Percentiles rank a stretch among this genome's conserved stretches.
These are phyloP conservation scores for Alaudala cheleensis DNA, from an alignment of 2,113 vertebrate species.

Conservation along the genomic window DNA sequence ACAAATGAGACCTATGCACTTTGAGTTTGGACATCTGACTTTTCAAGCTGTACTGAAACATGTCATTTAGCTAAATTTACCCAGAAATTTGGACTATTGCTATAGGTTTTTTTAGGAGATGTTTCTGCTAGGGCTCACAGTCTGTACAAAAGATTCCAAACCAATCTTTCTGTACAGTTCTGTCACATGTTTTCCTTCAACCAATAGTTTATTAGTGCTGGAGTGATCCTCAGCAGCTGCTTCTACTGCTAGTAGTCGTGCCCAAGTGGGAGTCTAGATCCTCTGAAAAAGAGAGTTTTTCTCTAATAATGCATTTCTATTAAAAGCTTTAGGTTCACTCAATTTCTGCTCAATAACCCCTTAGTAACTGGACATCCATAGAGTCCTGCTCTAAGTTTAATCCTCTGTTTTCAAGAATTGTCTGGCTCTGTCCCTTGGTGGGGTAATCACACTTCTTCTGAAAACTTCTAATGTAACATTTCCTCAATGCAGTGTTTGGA, in stretches of 20 bases:
- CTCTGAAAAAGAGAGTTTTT: neutral
- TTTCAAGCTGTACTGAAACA: neutral
- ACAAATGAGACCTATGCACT: neutral
- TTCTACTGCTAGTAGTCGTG: neutral
- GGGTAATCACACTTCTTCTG: neutral
- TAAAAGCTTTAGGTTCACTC: neutral
- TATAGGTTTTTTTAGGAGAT: neutral
- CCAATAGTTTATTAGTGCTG: neutral
- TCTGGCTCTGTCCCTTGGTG: neutral
- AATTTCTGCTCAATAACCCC: neutral
- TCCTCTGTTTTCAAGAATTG: neutral
- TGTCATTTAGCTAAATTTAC: slow-evolving; percentile 23
- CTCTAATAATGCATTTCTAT: neutral
- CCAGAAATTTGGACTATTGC: neutral
- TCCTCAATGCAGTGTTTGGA: neutral
- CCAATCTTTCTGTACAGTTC: neutral
- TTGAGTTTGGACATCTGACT: neutral
- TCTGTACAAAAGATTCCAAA: neutral
- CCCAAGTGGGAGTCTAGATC: neutral
- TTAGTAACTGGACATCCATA: neutral
- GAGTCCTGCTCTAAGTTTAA: neutral
- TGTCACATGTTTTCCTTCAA: neutral
- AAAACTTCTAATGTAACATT: neutral
- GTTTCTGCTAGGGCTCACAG: neutral
- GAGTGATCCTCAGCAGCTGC: neutral